Conservation (phyloP, 1,140 invertebrate species). For the Trachymyrmex cornetzi region DNA sequence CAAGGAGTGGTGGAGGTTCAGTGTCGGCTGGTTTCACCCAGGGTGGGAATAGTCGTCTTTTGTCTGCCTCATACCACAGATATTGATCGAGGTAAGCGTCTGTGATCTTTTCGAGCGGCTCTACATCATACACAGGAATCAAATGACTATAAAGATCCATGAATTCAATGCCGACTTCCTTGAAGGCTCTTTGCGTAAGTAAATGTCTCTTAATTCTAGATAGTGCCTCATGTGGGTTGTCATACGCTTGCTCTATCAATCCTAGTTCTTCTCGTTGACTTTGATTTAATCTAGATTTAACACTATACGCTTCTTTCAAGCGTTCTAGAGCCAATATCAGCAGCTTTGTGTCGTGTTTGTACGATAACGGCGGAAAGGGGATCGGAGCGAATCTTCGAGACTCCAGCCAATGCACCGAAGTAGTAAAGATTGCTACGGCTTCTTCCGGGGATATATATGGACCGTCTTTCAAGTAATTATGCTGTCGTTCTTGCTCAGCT, state of each 20-base stretch:
- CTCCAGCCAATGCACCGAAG: constrained; percentile 99
- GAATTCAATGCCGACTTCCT: constrained; percentile 99
- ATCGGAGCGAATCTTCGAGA: constrained; percentile 99
- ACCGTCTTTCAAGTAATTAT: constrained; percentile 99
- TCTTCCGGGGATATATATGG: constrained; percentile 99
- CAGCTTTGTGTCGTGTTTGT: constrained; percentile 99
- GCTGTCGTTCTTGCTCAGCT: constrained; percentile 99
- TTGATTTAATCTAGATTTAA: constrained; percentile 99
- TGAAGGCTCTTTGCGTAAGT: constrained; percentile 98
- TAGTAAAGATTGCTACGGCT: constrained; percentile 99
- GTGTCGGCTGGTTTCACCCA: constrained; percentile 99
- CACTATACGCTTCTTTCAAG: constrained; percentile 99
- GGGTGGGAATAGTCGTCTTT: constrained; percentile 97
- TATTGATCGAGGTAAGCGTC: constrained; percentile 99
- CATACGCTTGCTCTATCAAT: constrained; percentile 99
- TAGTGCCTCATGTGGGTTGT: constrained; percentile 99
- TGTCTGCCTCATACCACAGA: constrained; percentile 99
- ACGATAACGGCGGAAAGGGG: constrained; percentile 99
- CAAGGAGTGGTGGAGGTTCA: constrained; percentile 98
- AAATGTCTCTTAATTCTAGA: constrained; percentile 99
- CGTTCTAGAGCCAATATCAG: constrained; percentile 98
- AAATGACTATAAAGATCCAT: constrained; percentile 99
- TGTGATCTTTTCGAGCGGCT: constrained; percentile 99
- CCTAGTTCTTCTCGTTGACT: constrained; percentile 99
- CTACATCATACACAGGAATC: constrained; percentile 99